Percentiles rank a stretch among this genome's conserved stretches.
Evolutionary conservation across 2,888 invertebrate species (phyloP).

Genomic region (Caenorhabditis afra): DNA sequence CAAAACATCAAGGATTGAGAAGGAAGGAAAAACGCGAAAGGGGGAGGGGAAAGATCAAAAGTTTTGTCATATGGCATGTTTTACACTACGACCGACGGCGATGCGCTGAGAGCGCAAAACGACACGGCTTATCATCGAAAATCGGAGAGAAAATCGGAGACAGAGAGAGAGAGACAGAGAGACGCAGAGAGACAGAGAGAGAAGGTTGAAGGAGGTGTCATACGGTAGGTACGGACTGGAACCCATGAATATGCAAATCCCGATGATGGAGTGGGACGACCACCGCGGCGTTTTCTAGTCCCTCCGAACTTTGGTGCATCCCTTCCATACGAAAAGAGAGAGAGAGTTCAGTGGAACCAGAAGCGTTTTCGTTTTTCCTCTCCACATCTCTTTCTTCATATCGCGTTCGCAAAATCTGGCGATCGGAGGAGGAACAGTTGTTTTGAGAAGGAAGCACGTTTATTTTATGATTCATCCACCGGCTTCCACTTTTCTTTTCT

Average conservation of each 20-base stretch:
- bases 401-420: neutral
- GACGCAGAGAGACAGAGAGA: neutral
- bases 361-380: too few species aligned
- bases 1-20: slow-evolving; percentile 9
- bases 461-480: slow-evolving; percentile 39
- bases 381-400: too few species aligned
- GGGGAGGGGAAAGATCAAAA: slow-evolving; percentile 15
- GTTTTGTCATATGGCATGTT: slow-evolving; percentile 53
- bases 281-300: too few species aligned
- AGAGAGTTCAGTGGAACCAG: neutral
- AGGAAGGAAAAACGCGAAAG: slow-evolving; percentile 1
- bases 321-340: too few species aligned
- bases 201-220: too few species aligned
- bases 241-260: slow-evolving; percentile 27
- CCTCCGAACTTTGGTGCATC: too few species aligned
- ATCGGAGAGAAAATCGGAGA: too few species aligned
- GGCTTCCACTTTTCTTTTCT: neutral
- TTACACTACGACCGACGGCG: slow-evolving; percentile 12
- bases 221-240: slow-evolving; percentile 33
- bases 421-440: slow-evolving; percentile 9
- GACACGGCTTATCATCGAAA: slow-evolving; percentile 9
- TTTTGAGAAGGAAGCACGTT: slow-evolving; percentile 26
- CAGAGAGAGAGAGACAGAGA: too few species aligned
- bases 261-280: neutral
- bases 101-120: neutral